Conservation (phyloP, 1,140 invertebrate genomes). For the Drosophila sechellia region DNA sequence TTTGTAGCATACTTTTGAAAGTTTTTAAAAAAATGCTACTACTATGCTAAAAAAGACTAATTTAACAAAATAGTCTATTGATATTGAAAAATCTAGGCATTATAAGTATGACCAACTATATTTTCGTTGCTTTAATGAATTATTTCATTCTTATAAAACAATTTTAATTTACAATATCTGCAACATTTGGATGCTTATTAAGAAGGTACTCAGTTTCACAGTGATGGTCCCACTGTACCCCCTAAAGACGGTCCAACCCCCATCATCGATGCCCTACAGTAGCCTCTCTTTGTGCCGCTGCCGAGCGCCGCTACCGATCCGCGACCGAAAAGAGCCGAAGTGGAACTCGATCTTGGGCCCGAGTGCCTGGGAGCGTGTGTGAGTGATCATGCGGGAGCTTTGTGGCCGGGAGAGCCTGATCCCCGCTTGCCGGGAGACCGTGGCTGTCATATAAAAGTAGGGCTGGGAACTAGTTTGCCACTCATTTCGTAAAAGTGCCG, state of each 20-base stretch:
- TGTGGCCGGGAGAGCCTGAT: constrained; percentile 18
- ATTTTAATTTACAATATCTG: no score
- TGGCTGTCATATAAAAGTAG: constrained; percentile 74
- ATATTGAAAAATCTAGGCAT: no score
- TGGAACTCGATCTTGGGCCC: constrained; percentile 23
- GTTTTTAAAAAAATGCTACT: not conserved
- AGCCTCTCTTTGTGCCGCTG: constrained; percentile 79
- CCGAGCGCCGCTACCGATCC: constrained; percentile 68
- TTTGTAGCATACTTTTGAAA: not conserved
- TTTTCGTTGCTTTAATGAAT: no score
- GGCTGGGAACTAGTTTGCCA: constrained; percentile 77
- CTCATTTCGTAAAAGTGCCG: constrained; percentile 79
- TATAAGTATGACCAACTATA: no score
- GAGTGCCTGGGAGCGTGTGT: constrained; percentile 21
- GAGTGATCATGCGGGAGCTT: constrained; percentile 74
- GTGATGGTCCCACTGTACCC: constrained; percentile 42
- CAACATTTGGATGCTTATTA: no score
- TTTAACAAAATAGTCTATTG: no score
- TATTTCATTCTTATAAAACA: no score
- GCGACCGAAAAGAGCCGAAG: constrained; percentile 62
- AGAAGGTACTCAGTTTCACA: no score
- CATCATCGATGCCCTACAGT: constrained; percentile 64
- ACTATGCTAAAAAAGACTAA: no score
- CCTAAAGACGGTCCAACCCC: constrained; percentile 40
- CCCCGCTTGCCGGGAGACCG: constrained; percentile 44